phyloP scores from a whole-genome alignment of 2,888 invertebrate genomes.

The Ectobius pallidus region DNA sequence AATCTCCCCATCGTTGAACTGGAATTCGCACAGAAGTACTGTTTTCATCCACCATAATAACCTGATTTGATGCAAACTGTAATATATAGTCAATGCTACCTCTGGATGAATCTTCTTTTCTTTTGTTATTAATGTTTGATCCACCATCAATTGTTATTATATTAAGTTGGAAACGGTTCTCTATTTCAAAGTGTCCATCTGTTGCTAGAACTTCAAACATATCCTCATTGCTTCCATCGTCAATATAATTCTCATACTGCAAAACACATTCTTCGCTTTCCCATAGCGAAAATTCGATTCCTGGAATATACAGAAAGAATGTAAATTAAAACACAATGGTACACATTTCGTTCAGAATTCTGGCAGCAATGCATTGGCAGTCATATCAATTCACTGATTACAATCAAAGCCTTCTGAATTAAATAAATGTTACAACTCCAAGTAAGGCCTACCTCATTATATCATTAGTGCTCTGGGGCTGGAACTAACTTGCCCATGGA shows the following conservation, averaged over 20 bases:
- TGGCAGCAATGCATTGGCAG: too few species aligned
- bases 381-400: too few species aligned
- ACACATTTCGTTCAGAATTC: too few species aligned
- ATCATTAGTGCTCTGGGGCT: too few species aligned
- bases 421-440: too few species aligned
- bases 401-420: too few species aligned
- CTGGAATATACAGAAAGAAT: too few species aligned
- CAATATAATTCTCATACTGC: background rate
- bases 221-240: background rate
- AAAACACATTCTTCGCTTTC: background rate
- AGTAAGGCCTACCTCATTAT: too few species aligned
- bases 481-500: too few species aligned
- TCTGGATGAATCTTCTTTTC: background rate
- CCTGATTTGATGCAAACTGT: background rate
- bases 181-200: slow-evolving; percentile 9
- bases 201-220: slow-evolving; percentile 23
- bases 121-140: background rate
- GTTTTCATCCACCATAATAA: background rate
- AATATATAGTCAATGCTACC: background rate
- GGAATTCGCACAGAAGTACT: background rate
- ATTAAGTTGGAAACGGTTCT: background rate
- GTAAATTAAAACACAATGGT: too few species aligned
- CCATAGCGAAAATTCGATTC: slow-evolving; percentile 7
- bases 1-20: slow-evolving; percentile 6
- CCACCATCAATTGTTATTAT: background rate